phyloP scores from a whole-genome alignment of 2,888 invertebrate species.

The Hemicrepidius hirtus region DNA sequence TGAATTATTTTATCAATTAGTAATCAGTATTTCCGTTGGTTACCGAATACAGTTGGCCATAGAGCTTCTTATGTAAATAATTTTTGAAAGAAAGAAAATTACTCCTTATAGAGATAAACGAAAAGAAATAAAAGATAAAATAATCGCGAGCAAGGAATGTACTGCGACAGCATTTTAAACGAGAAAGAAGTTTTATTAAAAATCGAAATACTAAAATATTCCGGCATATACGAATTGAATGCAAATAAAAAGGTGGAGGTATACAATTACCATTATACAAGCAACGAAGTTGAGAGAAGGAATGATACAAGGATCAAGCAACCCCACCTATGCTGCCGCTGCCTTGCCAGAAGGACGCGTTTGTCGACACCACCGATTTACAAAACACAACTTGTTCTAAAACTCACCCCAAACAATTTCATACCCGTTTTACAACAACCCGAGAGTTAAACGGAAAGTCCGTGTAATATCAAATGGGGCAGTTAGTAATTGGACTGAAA shows the following conservation, averaged over 20 bases:
- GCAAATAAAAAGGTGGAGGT: constrained; percentile 29
- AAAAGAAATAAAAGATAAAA: too few species aligned
- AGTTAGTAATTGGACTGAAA: constrained; percentile 13
- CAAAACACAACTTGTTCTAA: constrained; percentile 29
- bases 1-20: too few species aligned
- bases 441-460: neutral
- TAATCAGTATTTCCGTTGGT: too few species aligned
- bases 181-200: constrained; percentile 21
- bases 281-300: constrained; percentile 51
- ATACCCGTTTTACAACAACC: constrained; percentile 20
- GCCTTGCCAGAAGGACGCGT: constrained; percentile 35
- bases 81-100: too few species aligned
- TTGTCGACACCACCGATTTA: constrained; percentile 41
- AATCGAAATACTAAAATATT: constrained; percentile 29
- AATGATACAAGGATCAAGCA: constrained; percentile 50
- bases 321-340: constrained; percentile 40
- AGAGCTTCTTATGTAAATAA: too few species aligned
- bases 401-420: constrained; percentile 14
- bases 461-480: neutral
- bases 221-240: constrained; percentile 27
- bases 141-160: constrained; percentile 9
- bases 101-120: too few species aligned
- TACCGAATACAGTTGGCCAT: too few species aligned
- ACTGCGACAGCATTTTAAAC: neutral
- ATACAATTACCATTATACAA: constrained; percentile 53